A percentile compares a stretch with the other conserved stretches of the same genome.
Evolutionary conservation across 1,140 invertebrate genomes (phyloP).

Genomic region (Drosophila subpulchrella): DNA sequence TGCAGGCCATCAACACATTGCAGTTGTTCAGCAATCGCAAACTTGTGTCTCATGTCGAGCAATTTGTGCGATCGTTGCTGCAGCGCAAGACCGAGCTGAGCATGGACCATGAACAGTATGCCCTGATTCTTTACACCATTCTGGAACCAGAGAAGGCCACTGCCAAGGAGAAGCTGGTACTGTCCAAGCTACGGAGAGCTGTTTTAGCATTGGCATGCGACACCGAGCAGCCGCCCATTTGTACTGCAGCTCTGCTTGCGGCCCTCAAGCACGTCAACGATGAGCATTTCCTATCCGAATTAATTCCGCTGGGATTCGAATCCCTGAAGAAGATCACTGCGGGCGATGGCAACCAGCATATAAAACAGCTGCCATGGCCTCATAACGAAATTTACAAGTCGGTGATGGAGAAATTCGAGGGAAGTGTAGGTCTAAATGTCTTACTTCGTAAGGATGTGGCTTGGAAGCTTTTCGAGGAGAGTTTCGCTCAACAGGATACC

Average conservation of each 20-base stretch:
- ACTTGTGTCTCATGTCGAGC: slow-evolving; percentile 34
- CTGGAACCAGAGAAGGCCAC: slow-evolving; percentile 37
- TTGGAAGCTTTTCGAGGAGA: slow-evolving; percentile 65
- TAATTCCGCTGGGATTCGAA: slow-evolving; percentile 81
- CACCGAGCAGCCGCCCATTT: slow-evolving; percentile 41
- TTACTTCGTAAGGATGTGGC: slow-evolving; percentile 41
- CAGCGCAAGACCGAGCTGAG: slow-evolving; percentile 86
- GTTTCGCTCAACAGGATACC: slow-evolving; percentile 51
- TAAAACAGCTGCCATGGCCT: slow-evolving; percentile 58
- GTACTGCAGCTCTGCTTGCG: slow-evolving; percentile 70
- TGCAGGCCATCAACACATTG: slow-evolving; percentile 67
- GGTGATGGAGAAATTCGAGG: slow-evolving; percentile 66
- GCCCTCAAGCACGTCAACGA: slow-evolving; percentile 86
- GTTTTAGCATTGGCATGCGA: slow-evolving; percentile 45
- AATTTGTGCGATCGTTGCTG: slow-evolving; percentile 61
- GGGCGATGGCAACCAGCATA: slow-evolving; percentile 3
- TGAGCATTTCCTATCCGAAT: slow-evolving; percentile 63
- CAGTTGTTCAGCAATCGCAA: slow-evolving; percentile 18
- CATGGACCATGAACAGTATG: slow-evolving; percentile 87
- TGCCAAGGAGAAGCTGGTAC: slow-evolving; percentile 34
- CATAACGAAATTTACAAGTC: slow-evolving; percentile 63
- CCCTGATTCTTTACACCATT: slow-evolving; percentile 85
- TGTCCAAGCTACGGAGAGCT: slow-evolving; percentile 43
- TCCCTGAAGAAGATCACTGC: slow-evolving; percentile 43
- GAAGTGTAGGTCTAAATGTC: slow-evolving; percentile 39